These are phyloP conservation scores for Diachasma alloeum DNA, from an alignment of 1,140 invertebrate genomes.

Conservation along the genomic window DNA sequence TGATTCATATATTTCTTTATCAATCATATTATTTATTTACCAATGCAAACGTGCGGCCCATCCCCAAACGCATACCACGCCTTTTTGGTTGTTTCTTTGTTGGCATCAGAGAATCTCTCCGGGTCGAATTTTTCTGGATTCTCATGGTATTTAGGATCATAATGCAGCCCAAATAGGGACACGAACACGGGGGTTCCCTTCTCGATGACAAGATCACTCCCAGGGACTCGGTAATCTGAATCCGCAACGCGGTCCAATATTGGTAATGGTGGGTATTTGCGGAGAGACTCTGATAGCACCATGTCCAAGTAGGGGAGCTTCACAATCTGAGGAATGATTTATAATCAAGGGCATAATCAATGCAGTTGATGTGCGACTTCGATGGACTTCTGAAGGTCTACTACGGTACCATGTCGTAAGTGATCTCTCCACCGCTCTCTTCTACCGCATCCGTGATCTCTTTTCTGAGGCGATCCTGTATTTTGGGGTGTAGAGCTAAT, in stretches of 20 bases:
- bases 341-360: no score
- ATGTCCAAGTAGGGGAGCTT: constrained; percentile 43
- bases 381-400: no score
- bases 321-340: constrained; percentile 27
- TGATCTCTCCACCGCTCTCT: constrained; percentile 56
- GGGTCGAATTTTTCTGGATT: constrained; percentile 69
- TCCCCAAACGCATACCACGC: constrained; percentile 70
- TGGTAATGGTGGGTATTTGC: constrained; percentile 69
- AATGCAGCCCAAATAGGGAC: constrained; percentile 51
- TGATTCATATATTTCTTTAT: no score
- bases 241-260: constrained; percentile 62
- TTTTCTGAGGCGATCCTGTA: constrained; percentile 65
- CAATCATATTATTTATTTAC: constrained; percentile 34
- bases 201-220: constrained; percentile 51
- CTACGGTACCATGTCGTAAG: constrained; percentile 57
- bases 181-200: constrained; percentile 50
- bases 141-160: constrained; percentile 52
- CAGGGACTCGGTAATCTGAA: constrained; percentile 59
- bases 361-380: no score
- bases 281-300: constrained; percentile 52
- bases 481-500: constrained; percentile 67
- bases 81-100: constrained; percentile 55
- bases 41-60: constrained; percentile 68
- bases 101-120: constrained; percentile 72
- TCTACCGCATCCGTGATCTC: constrained; percentile 64